Evolutionary conservation across 2,888 invertebrate species (phyloP), one percentile per base, ranked within the genome.

Genomic region (Lasioglossum marginatum): DNA sequence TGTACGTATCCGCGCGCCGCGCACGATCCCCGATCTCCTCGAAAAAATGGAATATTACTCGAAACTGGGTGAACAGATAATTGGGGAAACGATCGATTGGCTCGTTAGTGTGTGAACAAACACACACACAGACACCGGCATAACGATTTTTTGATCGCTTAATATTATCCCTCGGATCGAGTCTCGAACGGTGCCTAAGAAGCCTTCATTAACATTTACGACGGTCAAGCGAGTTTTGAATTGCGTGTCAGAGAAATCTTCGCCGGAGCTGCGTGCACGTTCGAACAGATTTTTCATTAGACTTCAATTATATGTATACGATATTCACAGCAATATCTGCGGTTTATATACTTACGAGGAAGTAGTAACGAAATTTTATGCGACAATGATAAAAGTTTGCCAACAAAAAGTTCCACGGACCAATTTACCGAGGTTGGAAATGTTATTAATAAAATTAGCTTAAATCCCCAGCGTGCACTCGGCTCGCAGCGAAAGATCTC

Each of bases 161-260:
- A 82, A 90, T 85, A 88, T 5, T 86, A 76, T 86, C 83, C 72
- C 90, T 86, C 87, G 81, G 84, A 77, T 85, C 82, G 86, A 87
- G 83, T 84, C 74, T 85, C 76, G 88, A 87, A 87, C 88, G 89
- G 90, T 90, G 90, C 90, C 90, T 90, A 90, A 90, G 82, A 90
- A 86, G 85, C 86, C 86, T 90, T 76, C 84, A 89, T 86, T 85
- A 88, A 88, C 79, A 81, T 66, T 31, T 80, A 72, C 81, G 76
- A 75, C 81, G 77, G 45, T 40, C 66, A 52, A 89, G 88, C 89
- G 83, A 88, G 90, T 86, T 83, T 90, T 81, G 90, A 90, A 90
- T 86, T 88, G 88, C 90, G 90, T 89, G 90, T 90, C 90, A 85
- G 82, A 57, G 80, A 89, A 72, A 31, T 31, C 76, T 85, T 77